These are phyloP conservation scores for Sebastes matsubarae DNA, from an alignment of 2,797 vertebrate species.

Conservation along the genomic window DNA sequence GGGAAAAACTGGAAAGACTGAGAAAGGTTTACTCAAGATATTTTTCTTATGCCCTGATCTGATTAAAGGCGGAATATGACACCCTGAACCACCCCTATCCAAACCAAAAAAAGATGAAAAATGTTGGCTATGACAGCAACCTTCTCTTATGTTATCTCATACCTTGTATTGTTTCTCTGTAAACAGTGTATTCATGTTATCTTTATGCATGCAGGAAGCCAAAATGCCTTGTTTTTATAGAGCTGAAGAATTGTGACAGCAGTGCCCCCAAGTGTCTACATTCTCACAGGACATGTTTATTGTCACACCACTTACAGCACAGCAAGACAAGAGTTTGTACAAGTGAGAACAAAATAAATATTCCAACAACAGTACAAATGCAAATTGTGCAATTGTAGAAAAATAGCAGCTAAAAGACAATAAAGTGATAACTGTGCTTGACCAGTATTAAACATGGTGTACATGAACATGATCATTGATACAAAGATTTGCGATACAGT, in stretches of 20 bases:
- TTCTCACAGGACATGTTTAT: constrained; percentile 39
- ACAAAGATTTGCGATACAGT: background rate
- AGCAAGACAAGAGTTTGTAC: background rate
- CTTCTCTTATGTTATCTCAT: background rate
- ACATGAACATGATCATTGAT: background rate
- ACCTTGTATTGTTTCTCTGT: background rate
- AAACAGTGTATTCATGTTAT: background rate
- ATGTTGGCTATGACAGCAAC: background rate
- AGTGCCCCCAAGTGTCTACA: constrained; percentile 56
- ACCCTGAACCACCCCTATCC: too few relatives aligned
- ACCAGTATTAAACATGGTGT: background rate
- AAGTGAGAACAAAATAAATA: background rate
- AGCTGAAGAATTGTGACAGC: background rate
- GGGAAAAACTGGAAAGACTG: background rate
- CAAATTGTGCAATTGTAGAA: background rate
- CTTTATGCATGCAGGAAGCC: constrained; percentile 18
- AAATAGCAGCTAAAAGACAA: constrained; percentile 28
- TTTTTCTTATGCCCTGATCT: background rate
- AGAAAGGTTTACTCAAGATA: background rate
- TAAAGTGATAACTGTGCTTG: constrained; percentile 27
- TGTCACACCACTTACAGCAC: constrained; percentile 3
- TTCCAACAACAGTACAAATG: background rate
- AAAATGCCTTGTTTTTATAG: constrained; percentile 28
- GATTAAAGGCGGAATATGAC: background rate
- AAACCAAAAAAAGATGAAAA: background rate